Evolutionary conservation across 2,113 vertebrate species (phyloP).

Genomic region (Silurus glanis): DNA sequence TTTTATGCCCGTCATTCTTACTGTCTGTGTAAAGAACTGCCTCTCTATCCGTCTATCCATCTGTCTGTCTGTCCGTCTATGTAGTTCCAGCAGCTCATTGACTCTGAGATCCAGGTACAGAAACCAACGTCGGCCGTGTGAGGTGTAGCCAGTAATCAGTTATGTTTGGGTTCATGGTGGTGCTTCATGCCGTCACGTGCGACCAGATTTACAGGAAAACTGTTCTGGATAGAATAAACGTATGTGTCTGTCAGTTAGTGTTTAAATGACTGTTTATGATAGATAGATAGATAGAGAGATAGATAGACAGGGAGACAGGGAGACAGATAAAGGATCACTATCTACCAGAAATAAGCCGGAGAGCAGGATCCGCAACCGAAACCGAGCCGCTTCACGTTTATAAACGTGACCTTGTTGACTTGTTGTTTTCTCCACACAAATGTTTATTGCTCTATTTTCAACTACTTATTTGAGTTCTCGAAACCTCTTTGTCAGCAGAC

Average conservation of each 20-base stretch:
- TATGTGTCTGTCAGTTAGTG: background rate
- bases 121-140: background rate
- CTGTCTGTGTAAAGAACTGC: too few relatives aligned
- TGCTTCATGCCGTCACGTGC: background rate
- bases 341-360: too few relatives aligned
- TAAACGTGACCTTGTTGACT: too few relatives aligned
- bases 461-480: background rate
- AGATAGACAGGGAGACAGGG: background rate
- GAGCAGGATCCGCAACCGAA: too few relatives aligned
- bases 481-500: background rate
- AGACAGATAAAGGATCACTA: too few relatives aligned
- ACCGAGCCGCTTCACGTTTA: too few relatives aligned
- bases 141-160: background rate
- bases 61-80: too few relatives aligned
- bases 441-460: background rate
- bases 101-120: too few relatives aligned
- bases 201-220: background rate
- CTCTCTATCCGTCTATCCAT: too few relatives aligned
- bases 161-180: background rate
- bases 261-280: background rate
- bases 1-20: too few relatives aligned
- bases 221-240: background rate
- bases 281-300: background rate
- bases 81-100: too few relatives aligned
- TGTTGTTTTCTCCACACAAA: background rate